Conservation (phyloP, 2,113 vertebrate species). For the Petaurus breviceps region DNA sequence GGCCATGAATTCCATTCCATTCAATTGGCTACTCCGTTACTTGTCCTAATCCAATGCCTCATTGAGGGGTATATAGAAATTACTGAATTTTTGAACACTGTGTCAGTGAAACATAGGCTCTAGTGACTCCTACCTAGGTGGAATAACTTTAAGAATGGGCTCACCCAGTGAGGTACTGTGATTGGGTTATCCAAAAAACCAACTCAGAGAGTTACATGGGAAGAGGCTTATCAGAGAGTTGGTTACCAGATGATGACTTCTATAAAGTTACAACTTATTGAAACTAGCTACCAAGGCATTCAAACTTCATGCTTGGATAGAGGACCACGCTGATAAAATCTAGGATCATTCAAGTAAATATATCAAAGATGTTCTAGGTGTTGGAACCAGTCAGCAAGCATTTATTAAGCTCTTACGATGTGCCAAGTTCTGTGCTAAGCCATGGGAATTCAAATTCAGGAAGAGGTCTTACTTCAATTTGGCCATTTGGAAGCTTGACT, state of each 20-base stretch:
- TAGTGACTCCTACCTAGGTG: not conserved
- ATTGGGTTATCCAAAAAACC: not conserved
- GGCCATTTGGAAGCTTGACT: constrained; percentile 23
- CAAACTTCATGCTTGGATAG: not conserved
- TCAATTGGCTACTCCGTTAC: not conserved
- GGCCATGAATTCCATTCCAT: not conserved
- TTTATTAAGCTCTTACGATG: not conserved
- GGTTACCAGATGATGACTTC: not conserved
- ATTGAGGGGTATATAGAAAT: not conserved
- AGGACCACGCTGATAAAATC: not conserved
- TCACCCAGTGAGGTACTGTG: not conserved
- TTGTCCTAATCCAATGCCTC: not conserved
- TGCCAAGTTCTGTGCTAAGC: not conserved
- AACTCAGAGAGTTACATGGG: not conserved
- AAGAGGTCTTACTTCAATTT: constrained; percentile 26
- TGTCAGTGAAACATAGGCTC: not conserved
- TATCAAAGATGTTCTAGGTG: not conserved
- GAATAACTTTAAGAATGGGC: not conserved
- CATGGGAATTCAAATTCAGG: not conserved
- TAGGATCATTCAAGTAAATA: not conserved
- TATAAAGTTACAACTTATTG: not conserved
- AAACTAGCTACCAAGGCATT: not conserved
- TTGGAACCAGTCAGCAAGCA: not conserved
- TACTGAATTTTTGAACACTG: not conserved
- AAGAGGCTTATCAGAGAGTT: not conserved